Base-by-base conservation (phyloP, 2,888 invertebrate genomes). In the Minunthozetes semirufus region DNA sequence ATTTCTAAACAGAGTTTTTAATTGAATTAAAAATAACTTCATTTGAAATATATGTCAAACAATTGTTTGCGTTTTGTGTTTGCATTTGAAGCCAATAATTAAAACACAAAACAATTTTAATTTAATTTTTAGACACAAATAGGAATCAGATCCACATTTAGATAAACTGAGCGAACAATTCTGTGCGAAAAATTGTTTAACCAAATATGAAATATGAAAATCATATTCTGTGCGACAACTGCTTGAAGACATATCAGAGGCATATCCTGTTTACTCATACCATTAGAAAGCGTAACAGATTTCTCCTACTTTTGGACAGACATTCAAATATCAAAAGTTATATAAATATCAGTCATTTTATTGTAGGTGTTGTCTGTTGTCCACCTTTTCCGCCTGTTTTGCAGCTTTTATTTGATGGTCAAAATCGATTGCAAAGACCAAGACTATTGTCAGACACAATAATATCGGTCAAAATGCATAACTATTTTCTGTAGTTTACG, bases 251-350 rank as follows among this genome's bases (percentile, higher is more conserved):
- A 61, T 27, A 1, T 27, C 19, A 59, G n/a, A n/a, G n/a, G n/a
- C n/a, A n/a, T 61, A 61, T 61, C 61, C 61, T 61, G 61, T 61
- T 61, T 61, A 61, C 61, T 17, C 61, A 61, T 61, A 19, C 19
- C n/a, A 50, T 61, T 22, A 15, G 15, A 61, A 61, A 25, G 25
- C 27, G 61, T 61, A 61, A 61, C 61, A 61, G 61, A 61, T 61
- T 61, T 61, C 15, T 6, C 61, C 27, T 27, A 19, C 29, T 15
- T 61, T 61, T 61, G 19, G 19, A 53, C 53, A 53, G 19, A 22
- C 19, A 53, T 19, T 53, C n/a, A n/a, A n/a, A 53, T n/a, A n/a
- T 19, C 1, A 19, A 50, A 53, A 53, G 53, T 53, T 53, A 53
- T 53, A 53, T n/a, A 53, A 53, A 53, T 53, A 19, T 42, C 5